Conservation (phyloP, 1,140 invertebrate genomes). For the Goniozus legneri region DNA sequence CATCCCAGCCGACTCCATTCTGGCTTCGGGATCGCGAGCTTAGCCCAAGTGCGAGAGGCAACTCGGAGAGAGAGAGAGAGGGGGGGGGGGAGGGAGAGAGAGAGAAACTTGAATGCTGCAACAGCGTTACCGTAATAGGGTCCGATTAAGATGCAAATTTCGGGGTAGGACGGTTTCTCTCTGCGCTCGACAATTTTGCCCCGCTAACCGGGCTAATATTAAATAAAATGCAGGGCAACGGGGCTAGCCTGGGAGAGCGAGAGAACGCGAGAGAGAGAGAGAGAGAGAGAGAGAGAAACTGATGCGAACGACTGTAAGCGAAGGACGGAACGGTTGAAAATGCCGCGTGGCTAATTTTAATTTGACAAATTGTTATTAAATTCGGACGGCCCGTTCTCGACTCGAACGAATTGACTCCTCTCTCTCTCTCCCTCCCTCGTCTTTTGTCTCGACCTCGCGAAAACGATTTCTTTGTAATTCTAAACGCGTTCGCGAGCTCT, state of each 20-base stretch:
- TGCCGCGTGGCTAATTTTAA: conserved; percentile 35
- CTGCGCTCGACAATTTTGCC: conserved; percentile 40
- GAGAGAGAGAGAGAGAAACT: too few species aligned
- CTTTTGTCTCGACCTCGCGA: neutral
- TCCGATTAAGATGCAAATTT: conserved; percentile 53
- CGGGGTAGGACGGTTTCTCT: conserved; percentile 24
- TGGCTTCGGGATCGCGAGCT: too few species aligned
- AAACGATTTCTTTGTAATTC: neutral
- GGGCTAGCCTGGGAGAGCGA: conserved; percentile 9
- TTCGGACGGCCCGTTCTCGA: conserved; percentile 21
- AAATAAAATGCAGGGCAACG: conserved; percentile 35
- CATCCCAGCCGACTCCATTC: too few species aligned
- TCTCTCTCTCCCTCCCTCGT: conserved; percentile 7
- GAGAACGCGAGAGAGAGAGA: too few species aligned
- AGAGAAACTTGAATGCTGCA: conserved; percentile 23
- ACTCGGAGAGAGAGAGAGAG: neutral
- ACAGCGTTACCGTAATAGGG: conserved; percentile 45
- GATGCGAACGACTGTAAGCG: neutral
- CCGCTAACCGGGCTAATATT: conserved; percentile 41
- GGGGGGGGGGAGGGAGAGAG: neutral
- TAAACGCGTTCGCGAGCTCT: neutral
- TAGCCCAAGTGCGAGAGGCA: too few species aligned
- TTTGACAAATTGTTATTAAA: conserved; percentile 46
- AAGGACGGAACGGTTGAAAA: neutral
- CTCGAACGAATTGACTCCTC: conserved; percentile 14